phyloP scores from a whole-genome alignment of 2,797 vertebrate genomes.

The Tokudaia muenninki region DNA sequence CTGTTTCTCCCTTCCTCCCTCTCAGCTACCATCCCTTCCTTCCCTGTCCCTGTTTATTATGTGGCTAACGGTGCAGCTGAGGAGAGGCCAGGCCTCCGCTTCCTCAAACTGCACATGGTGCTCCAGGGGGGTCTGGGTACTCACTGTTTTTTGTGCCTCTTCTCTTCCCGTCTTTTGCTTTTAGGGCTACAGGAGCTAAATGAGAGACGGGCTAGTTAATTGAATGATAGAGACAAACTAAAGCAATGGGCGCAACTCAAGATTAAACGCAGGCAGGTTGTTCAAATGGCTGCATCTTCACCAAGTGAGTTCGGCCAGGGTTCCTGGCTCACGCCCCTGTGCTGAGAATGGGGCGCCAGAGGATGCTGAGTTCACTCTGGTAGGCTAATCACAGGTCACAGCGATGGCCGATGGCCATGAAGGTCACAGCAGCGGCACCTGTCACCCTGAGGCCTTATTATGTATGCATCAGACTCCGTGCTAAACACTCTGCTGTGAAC shows the following conservation, averaged over 20 bases:
- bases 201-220: constrained; percentile 86
- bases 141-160: constrained; percentile 98
- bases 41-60: background rate
- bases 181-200: constrained; percentile 94
- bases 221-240: constrained; percentile 24
- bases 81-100: background rate
- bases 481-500: background rate
- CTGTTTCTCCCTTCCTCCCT: background rate
- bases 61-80: background rate
- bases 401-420: background rate
- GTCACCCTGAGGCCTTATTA: background rate
- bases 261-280: constrained; percentile 71
- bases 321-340: rapidly evolving
- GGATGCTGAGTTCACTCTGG: background rate
- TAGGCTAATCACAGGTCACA: background rate
- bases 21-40: background rate
- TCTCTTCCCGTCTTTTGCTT: constrained; percentile 95
- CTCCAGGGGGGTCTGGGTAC: constrained; percentile 81
- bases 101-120: background rate
- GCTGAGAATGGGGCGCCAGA: rapidly evolving
- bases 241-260: constrained; percentile 22
- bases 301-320: background rate
- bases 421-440: background rate
- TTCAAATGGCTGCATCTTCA: background rate
- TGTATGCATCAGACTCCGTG: rapidly evolving